These are phyloP conservation scores for Ophioninae sp. DNA, from an alignment of 2,888 invertebrate genomes.

Conservation along the genomic window DNA sequence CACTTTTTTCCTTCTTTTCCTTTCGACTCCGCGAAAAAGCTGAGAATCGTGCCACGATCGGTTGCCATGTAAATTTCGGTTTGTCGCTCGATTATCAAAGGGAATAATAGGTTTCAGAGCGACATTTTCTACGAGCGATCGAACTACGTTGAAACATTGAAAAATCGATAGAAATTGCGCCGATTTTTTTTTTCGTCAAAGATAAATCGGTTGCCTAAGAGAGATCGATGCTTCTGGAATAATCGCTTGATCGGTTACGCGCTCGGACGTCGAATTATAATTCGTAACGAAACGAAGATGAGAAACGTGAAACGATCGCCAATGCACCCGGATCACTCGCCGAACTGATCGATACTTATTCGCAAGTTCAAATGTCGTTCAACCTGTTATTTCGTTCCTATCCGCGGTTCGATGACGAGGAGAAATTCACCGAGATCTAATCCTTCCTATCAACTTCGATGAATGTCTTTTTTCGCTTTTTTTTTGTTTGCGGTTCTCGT, in stretches of 20 bases:
- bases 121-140: constrained; percentile 41
- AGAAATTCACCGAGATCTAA: constrained; percentile 21
- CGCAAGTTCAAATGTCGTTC: constrained; percentile 58
- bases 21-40: constrained; percentile 8
- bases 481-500: neutral
- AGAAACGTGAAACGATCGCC: constrained; percentile 32
- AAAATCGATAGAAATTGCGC: constrained; percentile 37
- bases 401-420: neutral
- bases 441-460: neutral
- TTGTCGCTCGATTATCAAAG: constrained; percentile 38
- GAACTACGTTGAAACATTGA: constrained; percentile 1
- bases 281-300: constrained; percentile 51
- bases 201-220: constrained; percentile 25
- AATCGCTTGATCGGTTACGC: constrained; percentile 44
- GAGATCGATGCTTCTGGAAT: constrained; percentile 36
- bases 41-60: constrained; percentile 53
- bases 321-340: constrained; percentile 11
- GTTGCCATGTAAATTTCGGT: constrained; percentile 54
- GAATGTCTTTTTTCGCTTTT: neutral
- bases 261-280: constrained; percentile 27
- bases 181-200: constrained; percentile 15
- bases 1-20: neutral
- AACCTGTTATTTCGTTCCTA: constrained; percentile 39
- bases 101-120: constrained; percentile 42
- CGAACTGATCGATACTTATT: constrained; percentile 22